phyloP scores from a whole-genome alignment of 1,140 invertebrate species.

The Drosophila mayri region DNA sequence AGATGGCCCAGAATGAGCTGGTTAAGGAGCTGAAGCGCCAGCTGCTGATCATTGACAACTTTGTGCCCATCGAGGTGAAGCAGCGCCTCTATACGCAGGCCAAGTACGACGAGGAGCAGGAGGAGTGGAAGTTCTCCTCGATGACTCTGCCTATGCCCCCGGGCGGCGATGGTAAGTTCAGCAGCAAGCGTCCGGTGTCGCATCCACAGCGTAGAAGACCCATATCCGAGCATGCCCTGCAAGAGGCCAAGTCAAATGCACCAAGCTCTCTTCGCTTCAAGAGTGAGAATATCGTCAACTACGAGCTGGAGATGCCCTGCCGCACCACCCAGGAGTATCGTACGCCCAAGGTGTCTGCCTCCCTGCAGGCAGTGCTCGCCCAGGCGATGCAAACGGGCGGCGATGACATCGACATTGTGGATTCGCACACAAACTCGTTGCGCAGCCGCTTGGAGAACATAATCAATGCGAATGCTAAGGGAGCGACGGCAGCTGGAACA shows the following conservation, averaged over 20 bases:
- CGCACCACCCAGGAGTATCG: slow-evolving; percentile 93
- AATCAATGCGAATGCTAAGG: slow-evolving; percentile 76
- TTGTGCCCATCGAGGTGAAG: slow-evolving; percentile 96
- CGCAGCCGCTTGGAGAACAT: slow-evolving; percentile 82
- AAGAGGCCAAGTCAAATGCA: slow-evolving; percentile 86
- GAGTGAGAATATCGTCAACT: slow-evolving; percentile 93
- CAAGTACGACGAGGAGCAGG: slow-evolving; percentile 95
- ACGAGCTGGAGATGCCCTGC: slow-evolving; percentile 92
- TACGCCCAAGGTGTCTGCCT: slow-evolving; percentile 89
- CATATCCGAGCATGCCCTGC: slow-evolving; percentile 90
- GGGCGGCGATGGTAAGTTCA: slow-evolving; percentile 81
- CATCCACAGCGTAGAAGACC: slow-evolving; percentile 88
- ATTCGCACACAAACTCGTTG: slow-evolving; percentile 75
- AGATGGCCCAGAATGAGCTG: slow-evolving; percentile 92
- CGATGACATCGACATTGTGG: slow-evolving; percentile 88
- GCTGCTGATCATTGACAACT: slow-evolving; percentile 97
- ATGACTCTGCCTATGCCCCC: slow-evolving; percentile 71
- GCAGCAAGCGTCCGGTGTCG: slow-evolving; percentile 88
- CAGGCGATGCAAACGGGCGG: slow-evolving; percentile 90
- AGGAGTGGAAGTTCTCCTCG: slow-evolving; percentile 90
- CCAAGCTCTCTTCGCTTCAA: slow-evolving; percentile 87
- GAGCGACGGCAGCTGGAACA: slow-evolving; percentile 12
- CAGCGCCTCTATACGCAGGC: slow-evolving; percentile 91
- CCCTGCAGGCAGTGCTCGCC: slow-evolving; percentile 90
- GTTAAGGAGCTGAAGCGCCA: slow-evolving; percentile 92